Evolutionary conservation across 2,888 invertebrate genomes (phyloP).

Genomic region (Aproaerema taeniolella): DNA sequence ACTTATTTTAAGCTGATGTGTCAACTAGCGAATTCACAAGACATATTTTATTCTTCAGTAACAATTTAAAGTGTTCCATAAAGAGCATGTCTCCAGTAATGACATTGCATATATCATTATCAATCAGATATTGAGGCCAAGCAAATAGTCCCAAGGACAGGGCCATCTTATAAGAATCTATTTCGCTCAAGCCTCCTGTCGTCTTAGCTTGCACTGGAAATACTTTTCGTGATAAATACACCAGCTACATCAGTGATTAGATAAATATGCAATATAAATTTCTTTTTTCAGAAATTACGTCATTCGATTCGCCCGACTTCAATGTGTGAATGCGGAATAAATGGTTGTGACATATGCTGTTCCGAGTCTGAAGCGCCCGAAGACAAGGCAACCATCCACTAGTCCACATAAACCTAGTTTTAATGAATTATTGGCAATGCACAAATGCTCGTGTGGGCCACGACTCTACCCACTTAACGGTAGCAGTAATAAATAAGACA

Average conservation of each 20-base stretch:
- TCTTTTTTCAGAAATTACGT: constrained; percentile 83
- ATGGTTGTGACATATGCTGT: constrained; percentile 83
- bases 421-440: constrained; percentile 1
- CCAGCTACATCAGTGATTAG: constrained; percentile 9
- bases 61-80: too few species aligned
- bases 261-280: constrained; percentile 5
- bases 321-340: constrained; percentile 86
- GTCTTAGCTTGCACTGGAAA: constrained; percentile 3
- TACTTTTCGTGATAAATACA: constrained; percentile 3
- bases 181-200: background rate
- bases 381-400: constrained; percentile 61
- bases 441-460: constrained; percentile 2
- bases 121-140: background rate
- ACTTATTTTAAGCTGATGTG: too few species aligned
- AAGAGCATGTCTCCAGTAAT: too few species aligned
- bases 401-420: constrained; percentile 31
- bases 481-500: constrained; percentile 44
- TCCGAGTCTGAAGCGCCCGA: constrained; percentile 65
- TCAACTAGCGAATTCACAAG: too few species aligned
- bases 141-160: background rate
- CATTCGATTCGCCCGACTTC: constrained; percentile 84
- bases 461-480: constrained; percentile 26
- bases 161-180: background rate
- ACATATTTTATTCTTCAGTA: too few species aligned
- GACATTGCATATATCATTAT: too few species aligned